Evolutionary conservation across 2,113 vertebrate species (phyloP), one percentile per base, ranked within the genome.

Genomic region (Diphyllodes magnificus): DNA sequence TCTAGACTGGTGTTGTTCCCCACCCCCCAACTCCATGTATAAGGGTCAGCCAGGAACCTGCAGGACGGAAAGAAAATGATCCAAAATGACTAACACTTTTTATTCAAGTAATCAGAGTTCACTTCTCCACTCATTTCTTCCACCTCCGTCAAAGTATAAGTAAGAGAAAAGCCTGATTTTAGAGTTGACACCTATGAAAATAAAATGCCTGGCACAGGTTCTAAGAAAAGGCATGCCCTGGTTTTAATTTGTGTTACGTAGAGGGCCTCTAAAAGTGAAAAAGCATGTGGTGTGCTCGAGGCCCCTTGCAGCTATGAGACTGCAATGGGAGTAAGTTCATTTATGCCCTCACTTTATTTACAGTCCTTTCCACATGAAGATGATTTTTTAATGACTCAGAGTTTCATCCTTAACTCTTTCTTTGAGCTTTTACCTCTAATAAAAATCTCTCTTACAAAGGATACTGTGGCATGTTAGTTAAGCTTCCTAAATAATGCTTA

Each of bases 1-100:
- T 96, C 95, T 97, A 96, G 95, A 95, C 95, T 92, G 76, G 44
- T 90, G 79, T n/a, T 94, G 87, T 39, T 88, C 45, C 77, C 93
- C n/a, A 69, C 49, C 65, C 87, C 86, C 86, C 76, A 81, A 7
- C 25, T 61, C 70, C 40, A 53, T 24, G 24, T 44, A 20, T 60
- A 73, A 92, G 79, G 90, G 90, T 96, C 93, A 96, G 95, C 82
- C 92, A 96, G 68, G 71, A 96, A 91, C 81, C 82, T 76, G 72
- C 56, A 91, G 88, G 86, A 90, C 30, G 53, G 78, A 91, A 88
- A 61, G 82, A 80, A 80, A 91, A 75, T 6, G 44, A 28, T 80
- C 85, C 90, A 89, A 61, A 94, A 68, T 87, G 42, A 93, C 27
- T 54, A 83, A 87, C 7, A 22, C 30, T 78, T 90, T 56, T 80